phyloP scores from a whole-genome alignment of 1,140 invertebrate genomes.

The Drosophila nasuta region DNA sequence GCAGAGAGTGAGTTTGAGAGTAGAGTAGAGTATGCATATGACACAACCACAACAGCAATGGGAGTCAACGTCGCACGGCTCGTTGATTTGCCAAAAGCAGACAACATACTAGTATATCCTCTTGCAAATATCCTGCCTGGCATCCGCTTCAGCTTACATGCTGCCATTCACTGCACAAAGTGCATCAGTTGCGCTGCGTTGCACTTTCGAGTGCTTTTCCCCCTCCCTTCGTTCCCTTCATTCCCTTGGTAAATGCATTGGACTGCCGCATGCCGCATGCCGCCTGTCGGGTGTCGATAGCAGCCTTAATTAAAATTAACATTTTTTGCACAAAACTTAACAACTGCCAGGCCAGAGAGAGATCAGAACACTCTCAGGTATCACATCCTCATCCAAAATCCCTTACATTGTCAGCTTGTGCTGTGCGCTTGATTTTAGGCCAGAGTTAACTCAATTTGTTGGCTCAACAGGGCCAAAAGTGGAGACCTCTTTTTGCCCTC shows the following conservation, averaged over 20 bases:
- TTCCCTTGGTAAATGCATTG: conserved; percentile 45
- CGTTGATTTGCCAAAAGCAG: conserved; percentile 67
- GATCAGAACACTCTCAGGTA: conserved; percentile 21
- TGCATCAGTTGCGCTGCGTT: conserved; percentile 79
- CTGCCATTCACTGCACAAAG: conserved; percentile 51
- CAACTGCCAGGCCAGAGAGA: conserved; percentile 26
- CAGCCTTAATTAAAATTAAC: conserved; percentile 84
- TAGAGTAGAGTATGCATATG: conserved; percentile 39
- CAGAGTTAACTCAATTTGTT: conserved; percentile 79
- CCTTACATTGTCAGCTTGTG: conserved; percentile 58
- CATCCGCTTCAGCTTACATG: background rate
- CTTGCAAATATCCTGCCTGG: conserved; percentile 13
- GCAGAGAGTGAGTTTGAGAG: background rate
- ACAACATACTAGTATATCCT: conserved; percentile 43
- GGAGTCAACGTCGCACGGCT: conserved; percentile 43
- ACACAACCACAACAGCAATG: conserved; percentile 75
- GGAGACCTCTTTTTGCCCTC: conserved; percentile 6
- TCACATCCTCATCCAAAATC: background rate
- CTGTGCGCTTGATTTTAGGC: conserved; percentile 65
- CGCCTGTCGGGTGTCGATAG: conserved; percentile 74
- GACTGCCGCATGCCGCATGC: conserved; percentile 15
- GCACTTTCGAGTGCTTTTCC: conserved; percentile 73
- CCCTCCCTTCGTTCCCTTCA: background rate
- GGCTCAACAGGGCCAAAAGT: conserved; percentile 29
- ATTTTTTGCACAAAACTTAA: conserved; percentile 82